These are phyloP conservation scores for Acipenser transmontanus DNA, from an alignment of 2,797 vertebrate genomes.

Conservation along the genomic window DNA sequence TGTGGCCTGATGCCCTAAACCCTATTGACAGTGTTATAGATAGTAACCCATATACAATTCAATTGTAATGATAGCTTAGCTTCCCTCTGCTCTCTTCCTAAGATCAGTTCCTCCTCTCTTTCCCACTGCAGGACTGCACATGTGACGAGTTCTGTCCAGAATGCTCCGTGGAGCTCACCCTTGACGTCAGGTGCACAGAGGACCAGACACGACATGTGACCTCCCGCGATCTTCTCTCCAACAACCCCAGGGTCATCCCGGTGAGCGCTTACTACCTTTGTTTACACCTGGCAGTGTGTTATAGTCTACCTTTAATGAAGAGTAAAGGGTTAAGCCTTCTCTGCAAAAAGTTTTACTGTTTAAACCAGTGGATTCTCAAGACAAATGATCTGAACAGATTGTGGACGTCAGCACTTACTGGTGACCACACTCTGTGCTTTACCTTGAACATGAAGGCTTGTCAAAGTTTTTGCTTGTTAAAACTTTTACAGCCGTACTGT, in stretches of 20 bases:
- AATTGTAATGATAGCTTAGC: background rate
- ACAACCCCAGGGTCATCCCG: constrained; percentile 89
- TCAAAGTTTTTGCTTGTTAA: background rate
- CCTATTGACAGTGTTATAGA: background rate
- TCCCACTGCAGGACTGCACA: constrained; percentile 75
- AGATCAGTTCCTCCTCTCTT: background rate
- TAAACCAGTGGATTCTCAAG: too few relatives aligned
- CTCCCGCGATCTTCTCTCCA: constrained; percentile 87
- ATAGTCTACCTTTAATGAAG: too few relatives aligned
- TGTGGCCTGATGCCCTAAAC: background rate
- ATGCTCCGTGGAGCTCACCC: constrained; percentile 90
- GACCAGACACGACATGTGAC: constrained; percentile 95
- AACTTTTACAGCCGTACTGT: background rate
- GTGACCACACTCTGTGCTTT: too few relatives aligned
- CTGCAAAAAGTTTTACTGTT: too few relatives aligned
- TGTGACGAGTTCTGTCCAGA: constrained; percentile 96
- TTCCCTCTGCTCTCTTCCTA: background rate
- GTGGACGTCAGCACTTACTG: too few relatives aligned
- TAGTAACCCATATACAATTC: background rate
- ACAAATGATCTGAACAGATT: too few relatives aligned
- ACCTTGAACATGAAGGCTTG: too few relatives aligned
- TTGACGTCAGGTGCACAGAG: constrained; percentile 88
- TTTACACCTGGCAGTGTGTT: background rate
- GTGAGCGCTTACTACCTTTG: constrained; percentile 49
- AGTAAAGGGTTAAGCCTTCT: too few relatives aligned